Percentiles rank a stretch among this genome's conserved stretches.
phyloP scores from a whole-genome alignment of 2,797 vertebrate genomes.

The Alfaro cultratus region DNA sequence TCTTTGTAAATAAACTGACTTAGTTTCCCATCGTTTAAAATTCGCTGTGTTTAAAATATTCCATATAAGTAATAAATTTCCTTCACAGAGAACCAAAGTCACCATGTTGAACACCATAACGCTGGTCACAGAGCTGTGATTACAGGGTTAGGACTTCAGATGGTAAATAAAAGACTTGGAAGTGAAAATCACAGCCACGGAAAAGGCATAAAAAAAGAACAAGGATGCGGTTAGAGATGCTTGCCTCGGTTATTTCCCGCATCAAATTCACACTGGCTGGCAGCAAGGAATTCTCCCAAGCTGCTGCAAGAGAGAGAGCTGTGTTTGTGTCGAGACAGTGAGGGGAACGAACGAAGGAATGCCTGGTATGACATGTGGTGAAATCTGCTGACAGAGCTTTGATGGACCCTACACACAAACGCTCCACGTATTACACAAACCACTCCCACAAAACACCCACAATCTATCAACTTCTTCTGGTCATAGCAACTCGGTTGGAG shows the following conservation, averaged over 20 bases:
- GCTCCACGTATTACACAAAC: slow-evolving; percentile 37
- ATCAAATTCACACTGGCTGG: slow-evolving; percentile 59
- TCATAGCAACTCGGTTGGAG: slow-evolving; percentile 18
- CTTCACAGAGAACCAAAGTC: slow-evolving; percentile 56
- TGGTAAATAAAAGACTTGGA: slow-evolving; percentile 30
- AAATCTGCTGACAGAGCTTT: slow-evolving; percentile 62
- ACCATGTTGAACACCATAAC: slow-evolving; percentile 34
- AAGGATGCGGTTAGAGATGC: slow-evolving; percentile 14
- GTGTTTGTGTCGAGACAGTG: slow-evolving; percentile 25
- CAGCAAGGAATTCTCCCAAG: slow-evolving; percentile 61
- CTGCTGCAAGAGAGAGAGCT: background rate
- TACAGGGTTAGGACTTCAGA: slow-evolving; percentile 39
- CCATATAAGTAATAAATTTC: slow-evolving; percentile 23
- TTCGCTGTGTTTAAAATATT: slow-evolving; percentile 40
- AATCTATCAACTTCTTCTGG: slow-evolving; percentile 41
- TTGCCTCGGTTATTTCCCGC: slow-evolving; percentile 42
- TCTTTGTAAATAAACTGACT: background rate
- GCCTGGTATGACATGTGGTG: slow-evolving; percentile 73
- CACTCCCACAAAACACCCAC: slow-evolving; percentile 63
- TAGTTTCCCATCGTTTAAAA: slow-evolving; percentile 29
- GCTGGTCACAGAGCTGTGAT: slow-evolving; percentile 43
- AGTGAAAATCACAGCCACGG: slow-evolving; percentile 22
- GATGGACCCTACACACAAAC: slow-evolving; percentile 26
- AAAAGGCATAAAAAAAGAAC: slow-evolving; percentile 15
- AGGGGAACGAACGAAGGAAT: slow-evolving; percentile 66